Conservation (phyloP, 2,113 vertebrate species). For the Hippocampus barbouri region DNA sequence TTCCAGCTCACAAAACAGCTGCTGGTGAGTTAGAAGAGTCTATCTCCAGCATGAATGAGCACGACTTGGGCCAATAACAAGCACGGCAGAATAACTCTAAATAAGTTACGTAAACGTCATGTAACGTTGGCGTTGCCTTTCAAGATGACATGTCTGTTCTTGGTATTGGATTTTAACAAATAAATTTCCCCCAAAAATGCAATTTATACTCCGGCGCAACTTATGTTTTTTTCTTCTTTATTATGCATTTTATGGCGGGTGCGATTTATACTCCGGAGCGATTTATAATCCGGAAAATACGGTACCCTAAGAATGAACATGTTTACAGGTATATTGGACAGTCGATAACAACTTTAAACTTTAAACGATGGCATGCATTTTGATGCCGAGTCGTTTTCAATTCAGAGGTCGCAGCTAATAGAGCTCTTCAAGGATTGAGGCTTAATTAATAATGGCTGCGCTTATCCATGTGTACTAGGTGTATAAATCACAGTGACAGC, state of each 20-base stretch:
- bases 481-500: slow-evolving; percentile 66
- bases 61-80: slow-evolving; percentile 11
- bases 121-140: no score
- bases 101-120: no score
- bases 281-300: no score
- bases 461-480: slow-evolving; percentile 50
- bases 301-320: neutral
- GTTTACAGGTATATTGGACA: neutral
- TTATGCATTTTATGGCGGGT: no score
- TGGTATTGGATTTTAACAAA: no score
- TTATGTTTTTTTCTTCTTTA: no score
- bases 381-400: slow-evolving; percentile 24
- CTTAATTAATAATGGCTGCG: slow-evolving; percentile 65
- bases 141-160: no score
- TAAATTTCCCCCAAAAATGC: no score
- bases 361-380: slow-evolving; percentile 1
- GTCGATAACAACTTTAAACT: neutral
- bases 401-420: slow-evolving; percentile 47
- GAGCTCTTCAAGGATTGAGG: slow-evolving; percentile 48
- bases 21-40: slow-evolving; percentile 18
- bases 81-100: neutral
- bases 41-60: slow-evolving; percentile 37
- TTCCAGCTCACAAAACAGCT: slow-evolving; percentile 25
- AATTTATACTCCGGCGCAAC: no score
- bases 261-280: no score